Percentiles rank a stretch among this genome's conserved stretches.
These are phyloP conservation scores for Montipora capitata DNA, from an alignment of 92 coral and sea anemone genomes.

Conservation along the genomic window DNA sequence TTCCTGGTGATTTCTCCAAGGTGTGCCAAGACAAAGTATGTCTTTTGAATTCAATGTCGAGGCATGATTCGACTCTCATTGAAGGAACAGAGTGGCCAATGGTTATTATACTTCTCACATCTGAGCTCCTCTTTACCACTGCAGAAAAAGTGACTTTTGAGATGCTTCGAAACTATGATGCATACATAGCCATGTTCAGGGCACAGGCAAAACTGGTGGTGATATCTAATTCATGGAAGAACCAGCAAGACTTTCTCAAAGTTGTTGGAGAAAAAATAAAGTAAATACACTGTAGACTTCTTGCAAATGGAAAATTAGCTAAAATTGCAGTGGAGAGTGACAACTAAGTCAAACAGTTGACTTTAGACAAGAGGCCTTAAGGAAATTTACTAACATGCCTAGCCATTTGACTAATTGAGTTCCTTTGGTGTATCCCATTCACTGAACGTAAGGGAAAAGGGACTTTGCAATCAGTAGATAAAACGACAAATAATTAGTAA, in stretches of 20 bases:
- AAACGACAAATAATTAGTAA: too few relatives aligned
- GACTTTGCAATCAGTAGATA: too few relatives aligned
- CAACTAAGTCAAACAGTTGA: too few relatives aligned
- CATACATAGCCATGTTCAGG: constrained; percentile 72
- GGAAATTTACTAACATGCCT: too few relatives aligned
- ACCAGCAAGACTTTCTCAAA: constrained; percentile 32
- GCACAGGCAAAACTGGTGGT: constrained; percentile 66
- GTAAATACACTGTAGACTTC: background rate
- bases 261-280: constrained; percentile 24
- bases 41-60: constrained; percentile 47
- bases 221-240: constrained; percentile 63
- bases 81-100: constrained; percentile 73
- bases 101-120: constrained; percentile 59
- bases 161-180: constrained; percentile 57
- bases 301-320: background rate
- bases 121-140: constrained; percentile 33
- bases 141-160: constrained; percentile 13
- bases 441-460: too few relatives aligned
- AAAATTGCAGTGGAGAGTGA: too few relatives aligned
- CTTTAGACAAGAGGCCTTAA: background rate
- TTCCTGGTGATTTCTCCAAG: background rate
- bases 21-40: background rate
- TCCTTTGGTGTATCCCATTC: too few relatives aligned
- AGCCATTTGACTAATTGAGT: too few relatives aligned
- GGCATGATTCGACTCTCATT: constrained; percentile 35